Percentiles rank a stretch among this genome's conserved stretches.
These are phyloP conservation scores for Catharus bicknelli DNA, from an alignment of 2,113 vertebrate genomes.

Conservation along the genomic window DNA sequence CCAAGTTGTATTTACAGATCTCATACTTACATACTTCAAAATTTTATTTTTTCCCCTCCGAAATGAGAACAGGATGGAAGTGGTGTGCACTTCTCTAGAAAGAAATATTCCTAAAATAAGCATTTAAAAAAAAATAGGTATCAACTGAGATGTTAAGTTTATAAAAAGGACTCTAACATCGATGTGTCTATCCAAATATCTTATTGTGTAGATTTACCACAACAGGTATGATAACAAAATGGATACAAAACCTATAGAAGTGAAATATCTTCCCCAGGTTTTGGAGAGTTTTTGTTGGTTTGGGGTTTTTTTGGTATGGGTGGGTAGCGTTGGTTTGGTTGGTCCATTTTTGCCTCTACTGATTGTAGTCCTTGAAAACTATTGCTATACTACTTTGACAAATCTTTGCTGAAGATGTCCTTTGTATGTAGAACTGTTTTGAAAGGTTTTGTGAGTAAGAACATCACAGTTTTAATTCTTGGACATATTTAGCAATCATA, in stretches of 20 bases:
- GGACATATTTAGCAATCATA: not conserved
- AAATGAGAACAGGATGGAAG: not conserved
- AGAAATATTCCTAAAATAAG: not conserved
- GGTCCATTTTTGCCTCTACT: not conserved
- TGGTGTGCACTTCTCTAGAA: not conserved
- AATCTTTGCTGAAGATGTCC: not conserved
- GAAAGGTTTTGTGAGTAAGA: not conserved
- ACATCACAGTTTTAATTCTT: not conserved
- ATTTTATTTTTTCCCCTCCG: not conserved
- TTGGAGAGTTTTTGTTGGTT: not conserved
- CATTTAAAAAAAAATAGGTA: not conserved
- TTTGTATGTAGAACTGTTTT: not conserved
- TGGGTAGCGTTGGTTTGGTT: not conserved
- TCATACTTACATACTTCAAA: not conserved
- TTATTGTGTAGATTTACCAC: not conserved
- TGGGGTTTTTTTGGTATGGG: fast-evolving
- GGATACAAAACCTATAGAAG: not conserved
- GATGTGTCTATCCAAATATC: not conserved
- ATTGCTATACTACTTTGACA: not conserved
- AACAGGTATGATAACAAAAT: not conserved
- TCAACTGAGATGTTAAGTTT: not conserved
- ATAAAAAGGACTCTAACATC: not conserved
- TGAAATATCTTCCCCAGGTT: not conserved
- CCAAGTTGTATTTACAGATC: not conserved
- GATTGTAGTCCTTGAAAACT: not conserved